Evolutionary conservation across 35 echinoderm and acorn worm genomes (phyloP).

Genomic region (Diadema setosum): DNA sequence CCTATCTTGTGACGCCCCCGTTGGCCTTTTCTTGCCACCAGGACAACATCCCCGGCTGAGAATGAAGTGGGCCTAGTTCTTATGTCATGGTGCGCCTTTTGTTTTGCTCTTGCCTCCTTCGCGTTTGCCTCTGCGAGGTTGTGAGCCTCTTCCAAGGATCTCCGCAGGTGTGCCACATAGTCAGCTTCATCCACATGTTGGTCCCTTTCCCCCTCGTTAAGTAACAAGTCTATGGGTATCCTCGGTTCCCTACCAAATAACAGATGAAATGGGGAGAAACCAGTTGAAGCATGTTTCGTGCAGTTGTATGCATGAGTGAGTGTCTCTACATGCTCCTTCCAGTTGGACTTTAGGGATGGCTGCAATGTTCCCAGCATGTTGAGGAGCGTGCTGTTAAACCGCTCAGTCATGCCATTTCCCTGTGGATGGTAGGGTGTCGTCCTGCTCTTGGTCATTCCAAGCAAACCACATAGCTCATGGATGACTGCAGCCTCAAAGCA

Average conservation of each 20-base stretch:
- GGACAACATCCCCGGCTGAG: conserved; percentile 15
- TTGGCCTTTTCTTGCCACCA: conserved; percentile 18
- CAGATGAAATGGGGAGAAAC: conserved; percentile 30
- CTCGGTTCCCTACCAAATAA: conserved; percentile 30
- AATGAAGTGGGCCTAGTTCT: not conserved
- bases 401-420: conserved; percentile 37
- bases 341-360: not conserved
- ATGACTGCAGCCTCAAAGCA: no score
- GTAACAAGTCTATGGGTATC: conserved; percentile 21
- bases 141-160: no score
- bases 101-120: no score
- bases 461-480: conserved; percentile 25
- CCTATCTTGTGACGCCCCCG: conserved; percentile 48
- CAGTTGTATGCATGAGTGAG: conserved; percentile 45
- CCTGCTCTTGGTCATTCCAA: conserved; percentile 22
- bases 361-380: conserved; percentile 32
- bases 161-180: not conserved
- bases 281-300: conserved; percentile 11
- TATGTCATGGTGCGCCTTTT: not conserved
- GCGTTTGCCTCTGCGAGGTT: no score
- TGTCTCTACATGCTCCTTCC: not conserved
- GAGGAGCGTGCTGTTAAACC: no score
- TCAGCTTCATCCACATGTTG: not conserved
- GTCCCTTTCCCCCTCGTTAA: not conserved
- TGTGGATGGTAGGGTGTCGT: conserved; percentile 61